These are phyloP conservation scores for Heliconius hermathena DNA, from an alignment of 1,140 invertebrate genomes.

Conservation along the genomic window DNA sequence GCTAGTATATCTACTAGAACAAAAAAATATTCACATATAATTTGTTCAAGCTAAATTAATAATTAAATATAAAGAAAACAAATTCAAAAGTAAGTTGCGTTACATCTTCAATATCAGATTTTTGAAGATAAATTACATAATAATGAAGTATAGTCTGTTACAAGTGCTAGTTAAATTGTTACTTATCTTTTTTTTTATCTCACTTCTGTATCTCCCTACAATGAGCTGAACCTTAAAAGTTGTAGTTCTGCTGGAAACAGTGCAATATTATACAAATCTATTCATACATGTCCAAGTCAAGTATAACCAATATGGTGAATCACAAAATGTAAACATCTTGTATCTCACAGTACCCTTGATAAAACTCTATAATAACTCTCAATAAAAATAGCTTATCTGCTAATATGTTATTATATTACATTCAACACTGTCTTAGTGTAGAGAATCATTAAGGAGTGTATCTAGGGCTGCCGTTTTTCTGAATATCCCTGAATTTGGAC, in stretches of 20 bases:
- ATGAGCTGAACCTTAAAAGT: constrained; percentile 7
- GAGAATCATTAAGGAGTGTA: constrained; percentile 14
- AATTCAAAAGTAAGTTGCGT: not conserved
- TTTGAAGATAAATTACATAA: not conserved
- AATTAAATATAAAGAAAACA: not conserved
- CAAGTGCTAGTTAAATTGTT: not conserved
- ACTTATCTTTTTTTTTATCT: not conserved
- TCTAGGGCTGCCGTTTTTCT: not conserved
- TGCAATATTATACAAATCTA: constrained; percentile 1
- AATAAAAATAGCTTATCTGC: constrained; percentile 63
- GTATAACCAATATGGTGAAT: constrained; percentile 52
- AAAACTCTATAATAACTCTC: constrained; percentile 66
- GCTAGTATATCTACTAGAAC: too few species aligned
- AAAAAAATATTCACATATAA: too few species aligned
- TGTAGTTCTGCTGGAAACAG: not conserved
- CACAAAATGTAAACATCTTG: constrained; percentile 64
- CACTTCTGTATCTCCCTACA: not conserved
- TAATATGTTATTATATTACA: constrained; percentile 46
- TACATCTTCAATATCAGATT: not conserved
- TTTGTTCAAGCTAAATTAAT: too few species aligned
- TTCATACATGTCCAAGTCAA: constrained; percentile 27
- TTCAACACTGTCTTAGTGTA: constrained; percentile 30
- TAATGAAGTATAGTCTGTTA: not conserved
- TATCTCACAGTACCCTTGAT: constrained; percentile 63
- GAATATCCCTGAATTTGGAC: too few species aligned